A percentile compares a stretch with the other conserved stretches of the same genome.
Conservation (phyloP, 2,113 vertebrate genomes). For the Ahaetulla prasina region DNA sequence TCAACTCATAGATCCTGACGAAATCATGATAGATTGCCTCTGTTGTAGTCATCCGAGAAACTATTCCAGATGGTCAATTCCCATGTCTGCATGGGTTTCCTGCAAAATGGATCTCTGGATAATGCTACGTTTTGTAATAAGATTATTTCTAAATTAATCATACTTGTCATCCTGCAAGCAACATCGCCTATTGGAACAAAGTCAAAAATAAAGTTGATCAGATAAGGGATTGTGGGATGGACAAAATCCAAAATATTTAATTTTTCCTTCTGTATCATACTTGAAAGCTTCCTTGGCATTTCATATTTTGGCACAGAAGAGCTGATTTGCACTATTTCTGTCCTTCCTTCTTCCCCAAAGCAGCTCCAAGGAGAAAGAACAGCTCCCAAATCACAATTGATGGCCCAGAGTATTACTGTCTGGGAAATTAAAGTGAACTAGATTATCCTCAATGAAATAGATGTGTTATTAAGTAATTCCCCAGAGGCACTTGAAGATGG, state of each 20-base stretch:
- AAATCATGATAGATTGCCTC: background rate
- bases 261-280: slow-evolving; percentile 39
- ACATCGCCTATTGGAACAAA: background rate
- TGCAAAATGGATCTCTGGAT: background rate
- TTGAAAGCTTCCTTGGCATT: slow-evolving; percentile 45
- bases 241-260: background rate
- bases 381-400: slow-evolving; percentile 24
- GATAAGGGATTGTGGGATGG: background rate
- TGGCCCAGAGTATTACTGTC: slow-evolving; percentile 29
- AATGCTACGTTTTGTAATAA: slow-evolving; percentile 11
- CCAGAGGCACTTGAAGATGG: slow-evolving; percentile 29
- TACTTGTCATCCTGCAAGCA: background rate
- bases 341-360: background rate
- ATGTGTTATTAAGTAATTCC: slow-evolving; percentile 13
- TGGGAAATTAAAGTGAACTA: slow-evolving; percentile 47
- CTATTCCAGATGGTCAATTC: background rate
- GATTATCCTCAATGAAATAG: slow-evolving; percentile 30
- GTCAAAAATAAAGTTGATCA: background rate
- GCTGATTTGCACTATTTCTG: slow-evolving; percentile 30
- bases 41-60: background rate
- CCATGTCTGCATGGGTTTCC: background rate
- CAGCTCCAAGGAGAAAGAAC: slow-evolving; percentile 27
- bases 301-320: slow-evolving; percentile 40
- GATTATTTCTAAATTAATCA: background rate
- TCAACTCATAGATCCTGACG: background rate